Evolutionary conservation across 2,113 vertebrate species (phyloP).

Genomic region (Clupea harengus): DNA sequence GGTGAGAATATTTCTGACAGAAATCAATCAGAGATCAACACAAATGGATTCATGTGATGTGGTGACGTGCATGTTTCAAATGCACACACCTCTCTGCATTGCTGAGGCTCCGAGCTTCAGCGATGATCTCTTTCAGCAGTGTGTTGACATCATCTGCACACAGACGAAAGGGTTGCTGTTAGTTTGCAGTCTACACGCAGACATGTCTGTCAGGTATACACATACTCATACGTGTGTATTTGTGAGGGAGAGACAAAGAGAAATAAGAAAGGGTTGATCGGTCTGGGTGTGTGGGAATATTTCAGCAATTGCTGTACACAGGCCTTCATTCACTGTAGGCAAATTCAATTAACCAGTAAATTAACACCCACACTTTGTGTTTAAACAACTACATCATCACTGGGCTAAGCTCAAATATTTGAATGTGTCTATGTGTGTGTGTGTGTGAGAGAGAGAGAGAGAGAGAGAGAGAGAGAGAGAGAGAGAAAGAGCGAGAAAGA

Average conservation of each 20-base stretch:
- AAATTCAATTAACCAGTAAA: not conserved
- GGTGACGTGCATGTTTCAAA: no score
- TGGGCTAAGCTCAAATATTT: not conserved
- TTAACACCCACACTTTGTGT: not conserved
- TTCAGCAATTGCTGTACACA: not conserved
- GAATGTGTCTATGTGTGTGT: not conserved
- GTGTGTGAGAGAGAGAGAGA: not conserved
- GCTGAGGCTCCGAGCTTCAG: conserved; percentile 80
- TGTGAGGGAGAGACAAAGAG: not conserved
- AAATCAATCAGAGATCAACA: not conserved
- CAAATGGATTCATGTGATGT: not conserved
- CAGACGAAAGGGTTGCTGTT: not conserved
- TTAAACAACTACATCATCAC: not conserved
- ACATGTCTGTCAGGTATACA: not conserved
- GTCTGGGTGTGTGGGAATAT: not conserved
- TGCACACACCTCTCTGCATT: conserved; percentile 74
- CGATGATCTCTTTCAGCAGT: conserved; percentile 81
- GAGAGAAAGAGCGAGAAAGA: no score
- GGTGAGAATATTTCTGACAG: not conserved
- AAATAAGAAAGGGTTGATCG: not conserved
- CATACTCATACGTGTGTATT: not conserved
- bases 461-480: not conserved
- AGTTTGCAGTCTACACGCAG: not conserved
- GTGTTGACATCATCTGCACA: conserved; percentile 76
- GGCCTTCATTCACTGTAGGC: not conserved